Base-by-base conservation (phyloP, 2,113 vertebrate genomes). In the Neodontobutis hainanensis region DNA sequence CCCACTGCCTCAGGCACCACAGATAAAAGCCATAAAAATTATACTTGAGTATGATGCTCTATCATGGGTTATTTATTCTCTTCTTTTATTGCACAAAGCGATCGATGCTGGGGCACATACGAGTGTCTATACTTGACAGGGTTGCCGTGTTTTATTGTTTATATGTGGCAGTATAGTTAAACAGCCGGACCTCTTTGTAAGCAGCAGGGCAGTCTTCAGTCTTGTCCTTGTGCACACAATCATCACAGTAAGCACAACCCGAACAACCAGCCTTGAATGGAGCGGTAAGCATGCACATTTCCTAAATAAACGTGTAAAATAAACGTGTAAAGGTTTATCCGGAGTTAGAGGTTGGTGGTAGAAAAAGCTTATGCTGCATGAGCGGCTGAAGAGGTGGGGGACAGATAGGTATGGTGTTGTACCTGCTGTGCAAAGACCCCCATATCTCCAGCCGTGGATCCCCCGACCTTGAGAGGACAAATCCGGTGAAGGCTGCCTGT, bases 391-490 rank as follows among this genome's bases (percentile, higher is more conserved):
- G 9, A 8, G 15, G 14, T 6, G 19, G 60, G 3, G 16, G 56
- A 38, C 46, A 8, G 45, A 47, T 8, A n/a, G 45, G 45, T 15
- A 61, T 6, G 51, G 42, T 8, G 40, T 27, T 27, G 19, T 27
- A 27, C 19, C 19, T 27, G 19, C 19, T 27, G 19, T 27, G 19
- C 19, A 27, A 27, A 27, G 19, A 27, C 19, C 19, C 19, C 19
- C 19, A 3, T 27, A 27, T 2, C 52, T 46, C 53, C 8, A 64
- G 15, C n/a, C 40, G 49, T 11, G n/a, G 40, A 42, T 47, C 46
- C 34, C 11, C 3, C 14, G 67, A 85, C 86, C 77, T 84, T 89
- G 77, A 80, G 19, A 80, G 68, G 81, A 85, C 75, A 58, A 80
- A 59, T 34, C 5, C 7, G 52, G 45, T 19, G 16, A 35, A 32